Evolutionary conservation across 1,140 invertebrate genomes (phyloP).

Genomic region (Drosophila bocki): DNA sequence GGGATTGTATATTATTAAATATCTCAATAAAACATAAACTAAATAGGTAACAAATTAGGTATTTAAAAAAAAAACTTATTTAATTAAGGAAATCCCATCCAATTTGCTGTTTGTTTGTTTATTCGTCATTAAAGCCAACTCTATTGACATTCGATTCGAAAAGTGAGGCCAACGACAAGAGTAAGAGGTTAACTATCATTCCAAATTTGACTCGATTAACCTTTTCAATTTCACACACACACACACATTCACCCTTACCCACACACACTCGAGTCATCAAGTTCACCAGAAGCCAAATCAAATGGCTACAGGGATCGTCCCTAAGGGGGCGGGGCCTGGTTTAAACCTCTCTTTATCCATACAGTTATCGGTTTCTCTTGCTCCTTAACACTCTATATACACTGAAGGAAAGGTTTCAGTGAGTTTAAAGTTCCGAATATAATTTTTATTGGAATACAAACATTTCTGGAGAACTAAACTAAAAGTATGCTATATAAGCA

Average conservation of each 20-base stretch:
- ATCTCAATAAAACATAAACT: background rate
- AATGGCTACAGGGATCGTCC: constrained; percentile 25
- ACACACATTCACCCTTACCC: too few relatives aligned
- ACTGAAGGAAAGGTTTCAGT: background rate
- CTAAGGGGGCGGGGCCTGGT: constrained; percentile 37
- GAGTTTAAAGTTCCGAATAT: background rate
- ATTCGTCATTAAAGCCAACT: constrained; percentile 4
- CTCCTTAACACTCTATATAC: constrained; percentile 1
- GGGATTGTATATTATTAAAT: background rate
- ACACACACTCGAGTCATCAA: constrained; percentile 14
- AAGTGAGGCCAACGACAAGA: constrained; percentile 14
- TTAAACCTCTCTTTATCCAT: constrained; percentile 8
- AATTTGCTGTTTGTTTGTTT: constrained; percentile 2
- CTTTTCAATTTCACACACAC: constrained; percentile 53
- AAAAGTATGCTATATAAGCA: background rate
- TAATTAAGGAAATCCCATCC: background rate
- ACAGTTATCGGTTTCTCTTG: constrained; percentile 3
- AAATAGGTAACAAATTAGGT: too few relatives aligned
- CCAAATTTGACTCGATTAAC: constrained; percentile 77
- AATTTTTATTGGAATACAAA: background rate
- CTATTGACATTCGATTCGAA: constrained; percentile 28
- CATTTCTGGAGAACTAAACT: background rate
- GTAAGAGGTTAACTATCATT: constrained; percentile 52
- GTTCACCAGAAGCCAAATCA: constrained; percentile 43
- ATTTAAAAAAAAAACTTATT: too few relatives aligned